Evolutionary conservation across 1,140 invertebrate species (phyloP).

Genomic region (Drosophila santomea): DNA sequence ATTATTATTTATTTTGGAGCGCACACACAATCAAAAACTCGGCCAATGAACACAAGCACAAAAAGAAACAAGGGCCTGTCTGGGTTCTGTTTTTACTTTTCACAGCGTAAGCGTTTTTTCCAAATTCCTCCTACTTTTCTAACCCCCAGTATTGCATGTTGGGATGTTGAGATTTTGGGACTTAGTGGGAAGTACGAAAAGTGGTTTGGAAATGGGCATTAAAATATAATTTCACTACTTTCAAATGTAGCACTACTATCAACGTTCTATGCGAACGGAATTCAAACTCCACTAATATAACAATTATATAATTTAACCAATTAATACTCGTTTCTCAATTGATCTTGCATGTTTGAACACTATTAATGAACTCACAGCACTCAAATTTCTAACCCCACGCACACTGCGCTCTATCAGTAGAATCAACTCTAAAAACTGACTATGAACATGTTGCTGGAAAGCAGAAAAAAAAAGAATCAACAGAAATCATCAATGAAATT

Average conservation of each 20-base stretch:
- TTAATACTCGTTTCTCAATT: background rate
- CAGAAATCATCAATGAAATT: slow-evolving; percentile 69
- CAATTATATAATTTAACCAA: background rate
- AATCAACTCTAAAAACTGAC: slow-evolving; percentile 72
- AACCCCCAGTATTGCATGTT: slow-evolving; percentile 36
- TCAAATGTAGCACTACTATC: background rate
- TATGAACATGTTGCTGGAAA: slow-evolving; percentile 83
- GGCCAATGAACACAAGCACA: slow-evolving; percentile 52
- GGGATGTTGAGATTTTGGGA: slow-evolving; percentile 2
- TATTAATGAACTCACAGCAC: slow-evolving; percentile 23
- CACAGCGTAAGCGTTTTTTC: slow-evolving; percentile 78
- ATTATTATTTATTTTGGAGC: slow-evolving; percentile 53
- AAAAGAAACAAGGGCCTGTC: slow-evolving; percentile 48
- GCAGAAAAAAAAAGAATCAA: slow-evolving; percentile 33
- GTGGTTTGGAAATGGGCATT: slow-evolving; percentile 1
- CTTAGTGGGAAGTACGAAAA: background rate
- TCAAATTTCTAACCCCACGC: slow-evolving; percentile 28
- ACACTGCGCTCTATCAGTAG: slow-evolving; percentile 47
- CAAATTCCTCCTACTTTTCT: slow-evolving; percentile 52
- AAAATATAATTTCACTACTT: background rate
- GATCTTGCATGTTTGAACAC: slow-evolving; percentile 24
- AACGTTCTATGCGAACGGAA: background rate
- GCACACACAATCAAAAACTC: slow-evolving; percentile 60
- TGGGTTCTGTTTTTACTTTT: slow-evolving; percentile 80
- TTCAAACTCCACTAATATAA: background rate